Evolutionary conservation across 2,888 invertebrate species (phyloP).

Genomic region (Drosophila neotestacea): DNA sequence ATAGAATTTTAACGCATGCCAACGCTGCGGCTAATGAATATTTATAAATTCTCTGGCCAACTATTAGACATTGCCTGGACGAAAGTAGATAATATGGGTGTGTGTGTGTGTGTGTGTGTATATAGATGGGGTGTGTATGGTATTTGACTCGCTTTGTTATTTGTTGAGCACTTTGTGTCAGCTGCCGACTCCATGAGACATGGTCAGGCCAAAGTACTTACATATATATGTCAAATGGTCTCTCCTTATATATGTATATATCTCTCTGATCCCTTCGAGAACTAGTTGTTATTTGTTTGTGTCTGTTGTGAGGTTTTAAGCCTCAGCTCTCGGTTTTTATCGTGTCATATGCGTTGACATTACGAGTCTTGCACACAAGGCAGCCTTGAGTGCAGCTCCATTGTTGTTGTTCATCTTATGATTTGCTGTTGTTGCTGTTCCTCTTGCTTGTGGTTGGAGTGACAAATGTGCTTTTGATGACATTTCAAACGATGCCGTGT

Average conservation of each 20-base stretch:
- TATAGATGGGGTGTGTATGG: background rate
- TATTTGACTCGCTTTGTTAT: conserved; percentile 38
- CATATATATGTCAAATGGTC: conserved; percentile 13
- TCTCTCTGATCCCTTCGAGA: conserved; percentile 29
- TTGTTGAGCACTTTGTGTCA: conserved; percentile 50
- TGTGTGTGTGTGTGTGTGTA: background rate
- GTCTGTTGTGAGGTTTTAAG: conserved; percentile 53
- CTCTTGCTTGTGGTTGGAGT: conserved; percentile 23
- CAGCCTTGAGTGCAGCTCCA: conserved; percentile 45
- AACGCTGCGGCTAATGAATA: conserved; percentile 70
- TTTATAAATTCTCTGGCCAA: conserved; percentile 55
- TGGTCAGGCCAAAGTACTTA: conserved; percentile 30
- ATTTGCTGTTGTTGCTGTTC: conserved; percentile 34
- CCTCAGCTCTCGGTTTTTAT: conserved; percentile 45
- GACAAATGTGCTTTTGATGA: conserved; percentile 76
- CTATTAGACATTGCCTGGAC: conserved; percentile 16
- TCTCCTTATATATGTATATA: background rate
- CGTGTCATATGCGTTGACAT: conserved; percentile 38
- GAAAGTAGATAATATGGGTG: conserved; percentile 8
- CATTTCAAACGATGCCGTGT: conserved; percentile 53
- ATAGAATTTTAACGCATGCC: conserved; percentile 42
- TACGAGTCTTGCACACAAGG: conserved; percentile 50
- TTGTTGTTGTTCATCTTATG: conserved; percentile 25
- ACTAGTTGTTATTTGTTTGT: conserved; percentile 4
- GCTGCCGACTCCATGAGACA: conserved; percentile 24